phyloP scores from a whole-genome alignment of 2,888 invertebrate genomes.

The Schizaphis graminum region DNA sequence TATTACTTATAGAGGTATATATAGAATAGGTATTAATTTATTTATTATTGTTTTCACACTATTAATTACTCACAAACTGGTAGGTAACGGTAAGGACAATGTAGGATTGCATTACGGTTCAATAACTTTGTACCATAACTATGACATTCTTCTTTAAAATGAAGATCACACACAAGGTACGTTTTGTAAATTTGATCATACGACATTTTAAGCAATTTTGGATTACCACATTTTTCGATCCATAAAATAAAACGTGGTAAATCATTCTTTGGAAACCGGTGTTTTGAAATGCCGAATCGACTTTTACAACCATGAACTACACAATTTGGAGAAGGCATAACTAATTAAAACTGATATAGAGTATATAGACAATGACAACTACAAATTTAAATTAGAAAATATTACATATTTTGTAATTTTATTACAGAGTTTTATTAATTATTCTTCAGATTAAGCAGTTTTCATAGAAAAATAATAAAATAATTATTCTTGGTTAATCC shows the following conservation, averaged over 20 bases:
- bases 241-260: constrained; percentile 5
- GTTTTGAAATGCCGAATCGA: too few species aligned
- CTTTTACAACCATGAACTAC: background rate
- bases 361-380: background rate
- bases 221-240: constrained; percentile 12
- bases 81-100: background rate
- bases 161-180: background rate
- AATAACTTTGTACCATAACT: background rate
- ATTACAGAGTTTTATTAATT: too few species aligned
- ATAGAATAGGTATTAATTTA: too few species aligned
- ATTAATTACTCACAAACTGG: background rate
- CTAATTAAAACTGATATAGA: background rate
- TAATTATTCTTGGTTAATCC: too few species aligned
- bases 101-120: background rate
- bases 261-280: background rate
- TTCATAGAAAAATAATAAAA: too few species aligned
- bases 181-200: constrained; percentile 2
- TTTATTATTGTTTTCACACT: too few species aligned
- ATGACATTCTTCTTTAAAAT: constrained; percentile 10
- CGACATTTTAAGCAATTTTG: constrained; percentile 4
- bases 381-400: background rate
- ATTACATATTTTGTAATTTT: too few species aligned
- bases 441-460: too few species aligned
- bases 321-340: constrained; percentile 3
- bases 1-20: too few species aligned